Conservation (phyloP, 2,888 invertebrate species). For the Orthosia incerta region DNA sequence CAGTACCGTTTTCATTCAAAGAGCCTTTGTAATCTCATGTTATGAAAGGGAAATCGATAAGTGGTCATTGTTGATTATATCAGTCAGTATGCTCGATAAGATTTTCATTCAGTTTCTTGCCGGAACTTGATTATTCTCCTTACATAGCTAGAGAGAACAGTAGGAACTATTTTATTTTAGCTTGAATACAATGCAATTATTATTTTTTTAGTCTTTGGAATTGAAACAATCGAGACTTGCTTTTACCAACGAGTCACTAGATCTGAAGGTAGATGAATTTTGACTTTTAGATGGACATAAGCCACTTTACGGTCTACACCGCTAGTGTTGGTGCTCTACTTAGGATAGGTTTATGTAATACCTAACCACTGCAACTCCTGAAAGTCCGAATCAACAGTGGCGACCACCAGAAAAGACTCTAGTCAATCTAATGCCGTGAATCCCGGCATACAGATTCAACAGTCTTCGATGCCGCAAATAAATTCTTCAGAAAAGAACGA, state of each 20-base stretch:
- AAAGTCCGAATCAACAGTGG: too few species aligned
- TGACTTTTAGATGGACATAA: too few species aligned
- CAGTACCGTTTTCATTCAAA: constrained; percentile 33
- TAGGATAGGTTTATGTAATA: too few species aligned
- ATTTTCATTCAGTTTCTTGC: constrained; percentile 43
- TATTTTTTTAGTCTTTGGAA: not conserved
- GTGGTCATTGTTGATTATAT: constrained; percentile 50
- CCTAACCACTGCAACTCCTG: too few species aligned
- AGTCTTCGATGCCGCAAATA: not conserved
- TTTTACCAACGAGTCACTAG: not conserved
- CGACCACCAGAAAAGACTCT: too few species aligned
- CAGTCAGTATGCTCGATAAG: constrained; percentile 42
- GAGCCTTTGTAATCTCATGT: constrained; percentile 33
- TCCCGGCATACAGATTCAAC: not conserved
- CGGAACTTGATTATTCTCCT: not conserved
- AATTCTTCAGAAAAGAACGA: too few species aligned
- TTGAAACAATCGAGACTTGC: not conserved
- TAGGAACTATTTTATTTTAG: not conserved
- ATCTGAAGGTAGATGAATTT: too few species aligned
- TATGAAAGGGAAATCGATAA: constrained; percentile 49
- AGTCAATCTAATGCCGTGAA: not conserved
- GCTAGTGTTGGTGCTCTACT: too few species aligned
- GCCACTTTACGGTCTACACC: too few species aligned
- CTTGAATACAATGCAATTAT: not conserved
- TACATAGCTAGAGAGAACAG: not conserved